phyloP scores from a whole-genome alignment of 2,797 vertebrate species.

The Pseudochirops cupreus region DNA sequence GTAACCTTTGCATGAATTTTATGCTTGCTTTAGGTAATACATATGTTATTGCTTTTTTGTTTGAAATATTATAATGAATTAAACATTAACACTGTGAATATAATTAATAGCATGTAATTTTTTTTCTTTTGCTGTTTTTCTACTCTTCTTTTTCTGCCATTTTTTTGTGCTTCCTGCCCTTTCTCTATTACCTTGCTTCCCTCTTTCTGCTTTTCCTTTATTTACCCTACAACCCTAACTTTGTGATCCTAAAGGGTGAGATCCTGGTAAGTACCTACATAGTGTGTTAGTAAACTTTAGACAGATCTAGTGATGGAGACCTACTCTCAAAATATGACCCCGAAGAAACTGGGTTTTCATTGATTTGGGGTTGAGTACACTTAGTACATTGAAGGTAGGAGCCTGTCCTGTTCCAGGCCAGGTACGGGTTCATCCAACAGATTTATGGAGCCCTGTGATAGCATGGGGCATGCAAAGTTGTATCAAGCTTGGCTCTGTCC shows the following conservation, averaged over 20 bases:
- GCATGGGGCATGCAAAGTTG: background rate
- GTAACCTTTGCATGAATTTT: constrained; percentile 75
- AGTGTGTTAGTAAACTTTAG: constrained; percentile 64
- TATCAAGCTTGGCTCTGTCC: background rate
- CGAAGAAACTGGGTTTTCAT: fast-evolving
- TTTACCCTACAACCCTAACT: constrained; percentile 81
- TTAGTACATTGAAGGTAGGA: constrained; percentile 34
- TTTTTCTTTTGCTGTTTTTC: constrained; percentile 89
- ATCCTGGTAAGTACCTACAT: constrained; percentile 97
- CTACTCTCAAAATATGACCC: constrained; percentile 29
- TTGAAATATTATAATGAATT: constrained; percentile 81
- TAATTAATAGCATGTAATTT: constrained; percentile 97
- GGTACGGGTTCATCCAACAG: background rate
- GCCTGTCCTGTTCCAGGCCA: background rate
- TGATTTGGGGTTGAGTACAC: constrained; percentile 1
- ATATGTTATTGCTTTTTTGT: constrained; percentile 75
- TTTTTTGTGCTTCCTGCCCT: constrained; percentile 80
- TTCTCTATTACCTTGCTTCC: constrained; percentile 67
- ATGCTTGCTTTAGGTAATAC: constrained; percentile 68
- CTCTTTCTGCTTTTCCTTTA: constrained; percentile 74
- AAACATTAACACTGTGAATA: constrained; percentile 90
- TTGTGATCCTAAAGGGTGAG: constrained; percentile 91
- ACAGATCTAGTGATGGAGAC: constrained; percentile 46
- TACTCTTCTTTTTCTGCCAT: constrained; percentile 74
- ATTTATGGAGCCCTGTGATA: background rate